phyloP scores from a whole-genome alignment of 2,888 invertebrate species.

The Glyphotaelius pellucidus region DNA sequence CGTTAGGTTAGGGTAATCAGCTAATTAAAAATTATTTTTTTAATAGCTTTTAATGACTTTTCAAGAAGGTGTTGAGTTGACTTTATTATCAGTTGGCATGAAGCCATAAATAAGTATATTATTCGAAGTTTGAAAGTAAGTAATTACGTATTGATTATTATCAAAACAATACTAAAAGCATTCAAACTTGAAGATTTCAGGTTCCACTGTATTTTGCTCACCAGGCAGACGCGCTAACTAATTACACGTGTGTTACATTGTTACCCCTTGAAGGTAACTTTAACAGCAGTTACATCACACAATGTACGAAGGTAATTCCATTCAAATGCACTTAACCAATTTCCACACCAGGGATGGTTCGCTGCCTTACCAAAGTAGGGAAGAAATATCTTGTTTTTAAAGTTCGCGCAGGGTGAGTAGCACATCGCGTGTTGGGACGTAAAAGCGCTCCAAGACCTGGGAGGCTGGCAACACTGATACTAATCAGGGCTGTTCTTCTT shows the following conservation, averaged over 20 bases:
- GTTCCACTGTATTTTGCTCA: background rate
- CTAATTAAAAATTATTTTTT: too few relatives aligned
- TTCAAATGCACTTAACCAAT: background rate
- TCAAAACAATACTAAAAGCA: background rate
- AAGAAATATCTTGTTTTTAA: background rate
- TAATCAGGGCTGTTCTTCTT: constrained; percentile 12
- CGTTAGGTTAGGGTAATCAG: too few relatives aligned
- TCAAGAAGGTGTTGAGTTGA: too few relatives aligned
- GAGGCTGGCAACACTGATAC: constrained; percentile 9
- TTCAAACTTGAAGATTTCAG: background rate
- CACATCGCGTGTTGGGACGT: background rate
- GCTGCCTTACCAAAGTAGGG: background rate
- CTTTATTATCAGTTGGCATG: too few relatives aligned
- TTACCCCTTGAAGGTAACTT: background rate
- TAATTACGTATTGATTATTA: background rate
- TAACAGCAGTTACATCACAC: background rate
- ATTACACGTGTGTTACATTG: background rate
- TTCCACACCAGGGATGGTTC: background rate
- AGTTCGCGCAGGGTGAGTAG: background rate
- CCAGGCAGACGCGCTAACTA: background rate
- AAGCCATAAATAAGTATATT: too few relatives aligned
- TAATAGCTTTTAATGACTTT: too few relatives aligned
- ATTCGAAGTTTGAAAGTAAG: too few relatives aligned
- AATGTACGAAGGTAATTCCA: background rate
- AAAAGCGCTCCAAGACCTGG: constrained; percentile 7